Evolutionary conservation across 2,888 invertebrate species (phyloP).

Genomic region (Aporophyla lueneburgensis): DNA sequence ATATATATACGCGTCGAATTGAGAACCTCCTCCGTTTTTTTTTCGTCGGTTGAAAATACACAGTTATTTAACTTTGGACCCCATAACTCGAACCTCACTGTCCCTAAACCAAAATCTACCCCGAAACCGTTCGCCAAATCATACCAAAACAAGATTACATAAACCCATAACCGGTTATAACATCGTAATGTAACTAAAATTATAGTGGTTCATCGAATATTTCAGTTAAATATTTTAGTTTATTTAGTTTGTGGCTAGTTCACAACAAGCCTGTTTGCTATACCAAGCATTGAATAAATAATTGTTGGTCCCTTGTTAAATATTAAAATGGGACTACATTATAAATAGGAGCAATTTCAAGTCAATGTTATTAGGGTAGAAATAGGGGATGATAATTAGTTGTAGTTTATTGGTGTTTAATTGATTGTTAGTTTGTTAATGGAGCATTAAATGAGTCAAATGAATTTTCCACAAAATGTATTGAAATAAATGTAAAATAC

Average conservation of each 20-base stretch:
- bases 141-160: constrained; percentile 57
- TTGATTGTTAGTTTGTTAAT: constrained; percentile 18
- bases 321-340: constrained; percentile 78
- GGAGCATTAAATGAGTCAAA: neutral
- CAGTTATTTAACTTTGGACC: neutral
- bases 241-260: constrained; percentile 82
- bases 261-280: constrained; percentile 80
- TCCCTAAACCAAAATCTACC: constrained; percentile 17
- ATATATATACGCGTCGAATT: too few relatives aligned
- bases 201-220: constrained; percentile 81
- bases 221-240: constrained; percentile 73
- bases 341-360: constrained; percentile 70
- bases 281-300: constrained; percentile 86
- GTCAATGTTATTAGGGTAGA: constrained; percentile 65
- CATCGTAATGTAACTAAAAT: constrained; percentile 76
- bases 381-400: constrained; percentile 41
- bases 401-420: constrained; percentile 25
- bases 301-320: constrained; percentile 83
- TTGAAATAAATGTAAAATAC: neutral
- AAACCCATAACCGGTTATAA: constrained; percentile 62
- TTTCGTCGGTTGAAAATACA: too few relatives aligned
- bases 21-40: too few relatives aligned
- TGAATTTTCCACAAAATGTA: neutral
- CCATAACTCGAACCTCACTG: neutral
- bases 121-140: constrained; percentile 26